Conservation (phyloP, 2,797 vertebrate genomes). For the Pseudochromis fuscus region DNA sequence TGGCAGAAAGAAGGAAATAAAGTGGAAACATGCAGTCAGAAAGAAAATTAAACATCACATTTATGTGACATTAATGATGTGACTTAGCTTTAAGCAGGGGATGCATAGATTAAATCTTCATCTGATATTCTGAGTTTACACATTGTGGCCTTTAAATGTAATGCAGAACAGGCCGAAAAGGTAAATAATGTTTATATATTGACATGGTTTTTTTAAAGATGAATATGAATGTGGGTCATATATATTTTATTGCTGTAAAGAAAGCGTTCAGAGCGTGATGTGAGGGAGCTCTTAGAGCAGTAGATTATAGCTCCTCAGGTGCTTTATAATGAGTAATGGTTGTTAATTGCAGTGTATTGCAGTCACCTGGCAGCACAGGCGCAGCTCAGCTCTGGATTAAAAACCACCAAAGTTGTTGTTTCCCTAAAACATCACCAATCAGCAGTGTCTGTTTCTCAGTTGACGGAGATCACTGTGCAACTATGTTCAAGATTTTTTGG, state of each 20-base stretch:
- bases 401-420: conserved; percentile 34
- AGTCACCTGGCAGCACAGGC: conserved; percentile 16
- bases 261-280: not conserved
- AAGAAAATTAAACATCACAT: too few species aligned
- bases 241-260: conserved; percentile 6
- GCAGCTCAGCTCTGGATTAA: conserved; percentile 17
- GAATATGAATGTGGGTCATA: not conserved
- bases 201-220: not conserved
- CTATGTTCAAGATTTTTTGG: conserved; percentile 28
- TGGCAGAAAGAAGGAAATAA: not conserved
- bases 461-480: conserved; percentile 8
- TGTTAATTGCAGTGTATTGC: conserved; percentile 28
- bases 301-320: not conserved
- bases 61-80: too few species aligned
- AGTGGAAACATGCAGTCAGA: not conserved
- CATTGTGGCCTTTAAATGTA: too few species aligned
- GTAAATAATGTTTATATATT: not conserved
- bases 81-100: too few species aligned
- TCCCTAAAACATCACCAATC: conserved; percentile 6
- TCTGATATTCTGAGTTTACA: too few species aligned
- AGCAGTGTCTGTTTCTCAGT: conserved; percentile 24
- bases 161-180: too few species aligned
- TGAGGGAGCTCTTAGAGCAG: not conserved
- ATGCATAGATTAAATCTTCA: too few species aligned
- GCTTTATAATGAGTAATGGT: conserved; percentile 14